Percentiles rank a stretch among this genome's conserved stretches.
Conservation (phyloP, 2,888 invertebrate genomes). For the Lathronympha strigana region DNA sequence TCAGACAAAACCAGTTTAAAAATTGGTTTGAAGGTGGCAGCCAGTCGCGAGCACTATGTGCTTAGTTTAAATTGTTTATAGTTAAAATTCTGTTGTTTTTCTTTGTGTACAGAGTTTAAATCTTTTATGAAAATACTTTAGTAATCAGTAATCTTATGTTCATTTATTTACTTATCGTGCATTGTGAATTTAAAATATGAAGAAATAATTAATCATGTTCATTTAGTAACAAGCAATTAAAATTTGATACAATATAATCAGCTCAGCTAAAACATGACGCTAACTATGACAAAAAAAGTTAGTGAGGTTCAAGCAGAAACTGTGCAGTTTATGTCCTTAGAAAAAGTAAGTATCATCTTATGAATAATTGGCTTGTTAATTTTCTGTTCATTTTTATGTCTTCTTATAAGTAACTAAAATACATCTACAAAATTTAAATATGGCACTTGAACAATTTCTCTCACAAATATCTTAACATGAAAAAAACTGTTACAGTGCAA, state of each 20-base stretch:
- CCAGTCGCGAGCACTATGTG: slow-evolving; percentile 11
- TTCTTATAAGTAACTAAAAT: no score
- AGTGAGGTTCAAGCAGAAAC: slow-evolving; percentile 77
- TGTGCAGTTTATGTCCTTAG: slow-evolving; percentile 76
- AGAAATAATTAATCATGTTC: slow-evolving; percentile 18
- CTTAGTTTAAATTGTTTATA: slow-evolving; percentile 7
- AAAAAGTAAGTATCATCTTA: slow-evolving; percentile 80
- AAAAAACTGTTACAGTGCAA: no score
- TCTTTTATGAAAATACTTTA: neutral
- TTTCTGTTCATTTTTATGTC: no score
- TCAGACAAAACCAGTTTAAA: slow-evolving; percentile 13
- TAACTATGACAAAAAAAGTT: slow-evolving; percentile 79
- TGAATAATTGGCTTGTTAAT: no score
- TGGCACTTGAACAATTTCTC: no score
- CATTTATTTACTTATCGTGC: slow-evolving; percentile 2
- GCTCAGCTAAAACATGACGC: slow-evolving; percentile 60
- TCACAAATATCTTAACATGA: no score
- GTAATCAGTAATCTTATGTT: neutral
- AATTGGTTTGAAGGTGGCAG: slow-evolving; percentile 3
- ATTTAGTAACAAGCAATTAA: slow-evolving; percentile 19
- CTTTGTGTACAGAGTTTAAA: neutral
- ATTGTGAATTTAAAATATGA: neutral
- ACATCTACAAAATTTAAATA: no score
- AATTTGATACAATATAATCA: neutral
- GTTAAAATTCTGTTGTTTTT: slow-evolving; percentile 4